A percentile compares a stretch with the other conserved stretches of the same genome.
phyloP scores from a whole-genome alignment of 2,888 invertebrate species.

The Lasioglossum morio region DNA sequence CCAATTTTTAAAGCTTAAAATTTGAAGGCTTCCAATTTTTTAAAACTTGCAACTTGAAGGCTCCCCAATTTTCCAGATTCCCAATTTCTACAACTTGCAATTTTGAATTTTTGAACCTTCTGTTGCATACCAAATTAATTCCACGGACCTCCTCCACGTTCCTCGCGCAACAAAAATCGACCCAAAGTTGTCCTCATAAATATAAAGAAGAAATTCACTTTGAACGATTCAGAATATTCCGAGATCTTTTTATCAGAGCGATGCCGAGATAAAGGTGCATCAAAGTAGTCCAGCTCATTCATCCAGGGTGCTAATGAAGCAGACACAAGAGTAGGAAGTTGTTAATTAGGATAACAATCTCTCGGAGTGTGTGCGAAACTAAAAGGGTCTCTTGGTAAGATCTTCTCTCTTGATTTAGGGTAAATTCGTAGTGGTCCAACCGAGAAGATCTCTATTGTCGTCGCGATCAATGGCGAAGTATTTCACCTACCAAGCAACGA shows the following conservation, averaged over 20 bases:
- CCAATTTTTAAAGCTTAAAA: too few relatives aligned
- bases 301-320: conserved; percentile 4
- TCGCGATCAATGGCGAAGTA: neutral
- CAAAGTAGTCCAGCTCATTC: neutral
- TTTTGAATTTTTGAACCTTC: neutral
- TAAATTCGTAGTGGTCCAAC: neutral
- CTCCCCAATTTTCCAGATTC: too few relatives aligned
- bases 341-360: conserved; percentile 6
- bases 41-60: too few relatives aligned
- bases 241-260: neutral
- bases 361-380: neutral
- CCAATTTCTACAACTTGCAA: too few relatives aligned
- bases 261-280: neutral
- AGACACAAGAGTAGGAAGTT: conserved; percentile 1
- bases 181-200: neutral
- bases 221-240: neutral
- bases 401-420: neutral
- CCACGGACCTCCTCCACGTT: neutral
- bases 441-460: neutral
- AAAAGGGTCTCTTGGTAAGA: neutral
- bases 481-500: neutral
- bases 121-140: neutral
- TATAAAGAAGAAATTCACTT: neutral
- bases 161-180: neutral
- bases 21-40: too few relatives aligned